Evolutionary conservation across 2,113 vertebrate species (phyloP), one percentile per base, ranked within the genome.

Genomic region (Gadus chalcogrammus): DNA sequence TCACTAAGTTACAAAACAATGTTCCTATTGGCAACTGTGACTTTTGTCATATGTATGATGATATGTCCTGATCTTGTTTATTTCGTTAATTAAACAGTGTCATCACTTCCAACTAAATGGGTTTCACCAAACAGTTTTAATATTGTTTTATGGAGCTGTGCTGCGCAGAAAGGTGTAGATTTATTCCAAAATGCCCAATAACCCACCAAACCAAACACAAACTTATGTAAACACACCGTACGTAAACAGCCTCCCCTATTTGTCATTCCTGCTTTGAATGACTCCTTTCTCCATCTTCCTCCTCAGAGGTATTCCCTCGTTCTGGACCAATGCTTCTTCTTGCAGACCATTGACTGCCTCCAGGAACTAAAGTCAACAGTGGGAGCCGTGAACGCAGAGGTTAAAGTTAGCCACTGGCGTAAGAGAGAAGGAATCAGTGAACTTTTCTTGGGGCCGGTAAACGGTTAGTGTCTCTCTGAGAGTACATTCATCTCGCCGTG

Each of bases 241-340:
- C 81, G 83, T 89, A 91, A 89, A 91, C 90, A 92, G 86, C 87
- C 85, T 87, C 81, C 84, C 84, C 89, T 90, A 90, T 92, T 91
- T 91, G 91, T 92, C 91, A 91, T 89, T 90, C 89, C 87, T 82
- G 75, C 74, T 89, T 87, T 92, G 83, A 92, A 92, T 91, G 91
- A 88, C 72, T 87, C 73, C 91, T 92, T 92, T 92, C 85, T 92
- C 88, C 76, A 83, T 79, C 82, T 81, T 72, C 82, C 90, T 91
- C 85, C 91, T 91, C 88, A 84, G 84, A 90, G 89, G 91, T 89
- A 90, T 90, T 91, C 90, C 90, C 91, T 91, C 88, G 87, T 89
- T 91, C 87, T 89, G 87, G 88, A 87, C 88, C 90, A 79, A 79
- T 89, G 90, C 88, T 90, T 91, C 91, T 90, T 90, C 91, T 90